Evolutionary conservation across 2,113 vertebrate genomes (phyloP).

Genomic region (Petroica traversi): DNA sequence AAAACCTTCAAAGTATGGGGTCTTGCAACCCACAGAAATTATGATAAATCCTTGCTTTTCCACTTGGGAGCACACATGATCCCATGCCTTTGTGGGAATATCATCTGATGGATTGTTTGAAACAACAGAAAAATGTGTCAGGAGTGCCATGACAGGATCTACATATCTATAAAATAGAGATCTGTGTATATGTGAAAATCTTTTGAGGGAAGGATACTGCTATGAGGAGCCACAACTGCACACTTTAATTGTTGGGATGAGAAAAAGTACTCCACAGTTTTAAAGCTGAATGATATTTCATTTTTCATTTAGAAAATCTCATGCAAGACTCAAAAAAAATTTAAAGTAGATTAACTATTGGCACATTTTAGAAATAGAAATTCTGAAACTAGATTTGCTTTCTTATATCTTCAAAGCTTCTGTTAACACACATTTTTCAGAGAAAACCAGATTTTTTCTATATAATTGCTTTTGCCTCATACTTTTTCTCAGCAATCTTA

Average conservation of each 20-base stretch:
- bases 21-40: fast-evolving
- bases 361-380: background rate
- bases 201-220: background rate
- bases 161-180: background rate
- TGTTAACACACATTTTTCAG: background rate
- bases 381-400: background rate
- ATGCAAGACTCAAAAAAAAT: background rate
- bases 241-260: background rate
- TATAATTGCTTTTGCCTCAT: background rate
- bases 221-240: background rate
- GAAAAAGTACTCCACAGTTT: background rate
- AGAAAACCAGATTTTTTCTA: background rate
- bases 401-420: background rate
- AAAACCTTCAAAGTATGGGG: background rate
- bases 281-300: background rate
- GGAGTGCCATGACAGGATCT: background rate
- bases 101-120: background rate
- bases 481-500: background rate
- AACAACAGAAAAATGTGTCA: background rate
- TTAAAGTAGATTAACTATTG: background rate
- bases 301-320: background rate
- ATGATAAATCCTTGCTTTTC: background rate
- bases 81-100: background rate
- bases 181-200: background rate
- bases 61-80: background rate